Evolutionary conservation across 2,888 invertebrate genomes (phyloP).

Genomic region (Campoplex capitator): DNA sequence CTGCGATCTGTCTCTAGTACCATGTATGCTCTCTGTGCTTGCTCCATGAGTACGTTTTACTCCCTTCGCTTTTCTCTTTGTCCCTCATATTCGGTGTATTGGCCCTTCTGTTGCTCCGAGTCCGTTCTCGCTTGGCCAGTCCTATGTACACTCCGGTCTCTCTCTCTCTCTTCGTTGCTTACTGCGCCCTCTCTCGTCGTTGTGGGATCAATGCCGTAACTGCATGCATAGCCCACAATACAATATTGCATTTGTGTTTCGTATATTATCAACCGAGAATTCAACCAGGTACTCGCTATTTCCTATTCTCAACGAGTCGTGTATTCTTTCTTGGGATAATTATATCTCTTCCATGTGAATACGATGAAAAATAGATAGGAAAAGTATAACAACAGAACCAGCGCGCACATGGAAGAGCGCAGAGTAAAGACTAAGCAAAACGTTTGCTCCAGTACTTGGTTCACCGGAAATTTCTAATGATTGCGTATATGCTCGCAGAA

Average conservation of each 20-base stretch:
- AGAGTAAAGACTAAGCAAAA: background rate
- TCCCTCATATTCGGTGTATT: conserved; percentile 31
- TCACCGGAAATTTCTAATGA: conserved; percentile 13
- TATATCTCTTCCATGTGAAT: background rate
- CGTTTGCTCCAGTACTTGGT: background rate
- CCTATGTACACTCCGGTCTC: conserved; percentile 41
- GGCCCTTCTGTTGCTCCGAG: conserved; percentile 63
- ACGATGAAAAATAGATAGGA: background rate
- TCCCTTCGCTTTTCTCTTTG: conserved; percentile 47
- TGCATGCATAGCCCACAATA: conserved; percentile 73
- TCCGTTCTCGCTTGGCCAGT: conserved; percentile 52
- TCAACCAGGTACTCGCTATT: conserved; percentile 3
- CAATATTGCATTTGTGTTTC: conserved; percentile 55
- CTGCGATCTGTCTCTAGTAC: conserved; percentile 22
- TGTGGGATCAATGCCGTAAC: conserved; percentile 75
- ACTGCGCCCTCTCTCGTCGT: conserved; percentile 43
- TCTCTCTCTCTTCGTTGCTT: conserved; percentile 33
- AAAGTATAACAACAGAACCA: background rate
- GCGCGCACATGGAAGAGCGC: background rate
- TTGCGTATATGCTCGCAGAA: background rate
- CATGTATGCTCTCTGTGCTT: conserved; percentile 20
- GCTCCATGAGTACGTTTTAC: conserved; percentile 40
- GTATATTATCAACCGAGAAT: background rate
- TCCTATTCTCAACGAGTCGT: conserved; percentile 3
- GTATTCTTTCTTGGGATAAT: background rate